phyloP scores from a whole-genome alignment of 2,797 vertebrate species.

The Echiichthys vipera region DNA sequence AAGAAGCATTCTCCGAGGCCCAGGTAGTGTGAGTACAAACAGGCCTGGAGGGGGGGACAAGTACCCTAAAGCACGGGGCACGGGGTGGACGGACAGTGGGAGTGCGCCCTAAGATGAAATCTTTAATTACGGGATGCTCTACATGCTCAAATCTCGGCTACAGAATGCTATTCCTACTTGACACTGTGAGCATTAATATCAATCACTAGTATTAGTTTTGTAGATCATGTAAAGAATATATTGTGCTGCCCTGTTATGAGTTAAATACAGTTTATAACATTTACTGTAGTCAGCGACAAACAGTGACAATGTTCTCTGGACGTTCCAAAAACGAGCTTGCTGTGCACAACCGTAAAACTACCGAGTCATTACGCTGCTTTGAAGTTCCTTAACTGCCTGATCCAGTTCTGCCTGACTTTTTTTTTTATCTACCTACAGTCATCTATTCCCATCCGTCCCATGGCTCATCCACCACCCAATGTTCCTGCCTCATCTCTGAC shows the following conservation, averaged over 20 bases:
- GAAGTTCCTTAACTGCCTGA: conserved; percentile 23
- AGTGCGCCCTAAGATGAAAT: no score
- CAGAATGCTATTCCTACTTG: background rate
- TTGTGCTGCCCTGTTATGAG: background rate
- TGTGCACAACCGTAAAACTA: background rate
- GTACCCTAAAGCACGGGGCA: no score
- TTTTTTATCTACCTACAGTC: conserved; percentile 54
- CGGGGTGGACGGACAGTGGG: no score
- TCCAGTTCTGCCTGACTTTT: conserved; percentile 18
- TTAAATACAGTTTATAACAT: background rate
- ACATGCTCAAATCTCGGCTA: background rate
- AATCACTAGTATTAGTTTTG: background rate
- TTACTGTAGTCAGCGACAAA: background rate
- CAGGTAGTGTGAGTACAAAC: no score
- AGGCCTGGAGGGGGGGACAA: no score
- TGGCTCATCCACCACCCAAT: conserved; percentile 61
- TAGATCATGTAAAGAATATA: background rate
- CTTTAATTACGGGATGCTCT: no score
- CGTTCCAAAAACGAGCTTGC: background rate
- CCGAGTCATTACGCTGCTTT: background rate
- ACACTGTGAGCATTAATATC: background rate
- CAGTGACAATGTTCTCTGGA: background rate
- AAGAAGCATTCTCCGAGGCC: no score
- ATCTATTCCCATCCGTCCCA: conserved; percentile 61
- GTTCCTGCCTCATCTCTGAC: conserved; percentile 74